Evolutionary conservation across 1,140 invertebrate genomes (phyloP), one percentile per base, ranked within the genome.

Genomic region (Pogonomyrmex barbatus): DNA sequence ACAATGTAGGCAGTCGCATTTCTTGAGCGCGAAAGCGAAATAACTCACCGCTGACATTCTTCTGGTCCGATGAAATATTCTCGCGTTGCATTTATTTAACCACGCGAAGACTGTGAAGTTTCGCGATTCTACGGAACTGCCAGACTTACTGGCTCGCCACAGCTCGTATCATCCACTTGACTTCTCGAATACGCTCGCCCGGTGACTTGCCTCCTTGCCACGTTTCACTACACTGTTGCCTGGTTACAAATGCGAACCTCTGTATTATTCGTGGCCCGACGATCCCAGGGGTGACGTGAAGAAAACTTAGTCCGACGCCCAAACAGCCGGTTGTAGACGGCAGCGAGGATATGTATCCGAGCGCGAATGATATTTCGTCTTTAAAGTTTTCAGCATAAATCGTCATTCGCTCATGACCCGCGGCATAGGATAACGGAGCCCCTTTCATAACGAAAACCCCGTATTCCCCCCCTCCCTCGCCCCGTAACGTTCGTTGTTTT

Each of bases 331-430:
- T 60, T 60, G 24, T 60, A 68, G 24, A 33, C 6, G 65, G 65
- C 65, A 24, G 54, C 10, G n/a, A 9, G 52, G n/a, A 42, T 67
- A 36, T 50, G 54, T 62, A 71, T 73, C 52, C 58, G 45, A 79
- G 36, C 36, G 67, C 24, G 9, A 83, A 67, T 73, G 79, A 83
- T 67, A 63, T 58, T 70, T 77, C 58, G 62, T 63, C 68, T 78
- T 87, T 87, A 85, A 90, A 90, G 36, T 90, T 90, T 90, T 39
- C 75, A 45, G 56, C 88, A 90, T 90, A 90, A 90, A 90, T 90
- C 65, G 79, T 90, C 81, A 90, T 90, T 90, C 75, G 81, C 73
- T 56, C 50, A 17, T 24, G 58, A 52, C 33, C 24, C 47, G 60
- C 24, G 65, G 36, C 33, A 54, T 10, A 60, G 42, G 58, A 42